Percentiles rank a stretch among this genome's conserved stretches.
phyloP scores from a whole-genome alignment of 1,140 invertebrate genomes.

The Alviniconcha marisindica region DNA sequence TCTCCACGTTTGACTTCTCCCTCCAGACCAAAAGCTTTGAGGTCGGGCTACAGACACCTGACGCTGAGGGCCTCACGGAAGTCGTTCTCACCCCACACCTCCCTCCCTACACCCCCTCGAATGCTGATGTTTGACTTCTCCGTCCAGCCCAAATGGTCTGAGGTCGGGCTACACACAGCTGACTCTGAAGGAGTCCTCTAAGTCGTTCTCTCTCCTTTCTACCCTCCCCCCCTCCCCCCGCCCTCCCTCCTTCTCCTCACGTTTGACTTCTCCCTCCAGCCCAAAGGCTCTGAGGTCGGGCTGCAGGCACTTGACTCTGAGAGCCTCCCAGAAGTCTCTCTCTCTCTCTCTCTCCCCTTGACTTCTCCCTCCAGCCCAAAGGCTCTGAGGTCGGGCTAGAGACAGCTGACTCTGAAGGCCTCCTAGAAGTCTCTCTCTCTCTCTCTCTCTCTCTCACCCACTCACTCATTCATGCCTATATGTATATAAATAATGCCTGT shows the following conservation, averaged over 20 bases:
- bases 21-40: conserved; percentile 61
- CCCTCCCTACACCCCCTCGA: too few species aligned
- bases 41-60: conserved; percentile 61
- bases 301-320: conserved; percentile 56
- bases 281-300: conserved; percentile 65
- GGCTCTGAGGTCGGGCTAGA: conserved; percentile 44
- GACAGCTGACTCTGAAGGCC: background rate
- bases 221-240: background rate
- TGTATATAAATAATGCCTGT: too few species aligned
- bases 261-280: conserved; percentile 60
- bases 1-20: conserved; percentile 60
- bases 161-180: conserved; percentile 62
- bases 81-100: conserved; percentile 56
- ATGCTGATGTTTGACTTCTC: conserved; percentile 62
- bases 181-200: conserved; percentile 56
- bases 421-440: too few species aligned
- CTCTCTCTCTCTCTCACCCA: too few species aligned
- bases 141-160: conserved; percentile 61
- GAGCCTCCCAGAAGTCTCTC: conserved; percentile 59
- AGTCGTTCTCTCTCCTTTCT: conserved; percentile 53
- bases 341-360: background rate
- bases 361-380: conserved; percentile 50
- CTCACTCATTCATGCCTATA: too few species aligned
- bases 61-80: conserved; percentile 59
- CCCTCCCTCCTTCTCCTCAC: conserved; percentile 42